These are phyloP conservation scores for Drosophila melanica DNA, from an alignment of 1,140 invertebrate species.

Conservation along the genomic window DNA sequence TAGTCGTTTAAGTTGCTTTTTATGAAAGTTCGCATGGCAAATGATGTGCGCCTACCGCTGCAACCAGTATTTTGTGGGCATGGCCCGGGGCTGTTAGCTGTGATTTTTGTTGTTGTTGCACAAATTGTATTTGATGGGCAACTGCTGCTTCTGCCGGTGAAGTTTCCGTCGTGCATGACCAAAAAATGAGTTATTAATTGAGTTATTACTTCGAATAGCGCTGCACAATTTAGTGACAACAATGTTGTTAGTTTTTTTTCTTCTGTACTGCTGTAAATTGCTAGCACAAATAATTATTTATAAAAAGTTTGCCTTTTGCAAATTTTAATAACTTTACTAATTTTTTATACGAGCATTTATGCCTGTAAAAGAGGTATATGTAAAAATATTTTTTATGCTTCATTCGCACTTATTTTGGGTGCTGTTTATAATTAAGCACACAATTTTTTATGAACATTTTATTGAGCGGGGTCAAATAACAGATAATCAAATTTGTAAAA, in stretches of 20 bases:
- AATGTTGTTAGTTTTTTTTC: conserved; percentile 6
- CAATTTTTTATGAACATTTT: too few species aligned
- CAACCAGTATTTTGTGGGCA: conserved; percentile 15
- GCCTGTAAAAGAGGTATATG: neutral
- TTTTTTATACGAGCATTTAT: neutral
- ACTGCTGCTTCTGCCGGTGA: conserved; percentile 35
- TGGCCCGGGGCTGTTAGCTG: conserved; percentile 29
- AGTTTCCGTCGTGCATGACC: conserved; percentile 10
- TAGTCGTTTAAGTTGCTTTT: conserved; percentile 69
- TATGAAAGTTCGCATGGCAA: conserved; percentile 52
- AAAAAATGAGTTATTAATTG: conserved; percentile 77
- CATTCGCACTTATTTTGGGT: too few species aligned
- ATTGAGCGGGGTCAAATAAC: too few species aligned
- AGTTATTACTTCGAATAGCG: conserved; percentile 70
- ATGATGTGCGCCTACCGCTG: conserved; percentile 48
- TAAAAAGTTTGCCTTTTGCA: neutral
- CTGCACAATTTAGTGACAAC: conserved; percentile 18
- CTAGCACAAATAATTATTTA: conserved; percentile 4
- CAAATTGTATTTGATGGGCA: conserved; percentile 58
- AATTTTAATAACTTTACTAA: neutral
- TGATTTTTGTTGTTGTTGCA: conserved; percentile 40
- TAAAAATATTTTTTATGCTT: neutral
- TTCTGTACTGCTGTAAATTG: conserved; percentile 1
- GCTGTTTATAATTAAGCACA: too few species aligned
- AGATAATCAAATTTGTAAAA: too few species aligned